phyloP scores from a whole-genome alignment of 1,140 invertebrate species.

The Augochlora pura region DNA sequence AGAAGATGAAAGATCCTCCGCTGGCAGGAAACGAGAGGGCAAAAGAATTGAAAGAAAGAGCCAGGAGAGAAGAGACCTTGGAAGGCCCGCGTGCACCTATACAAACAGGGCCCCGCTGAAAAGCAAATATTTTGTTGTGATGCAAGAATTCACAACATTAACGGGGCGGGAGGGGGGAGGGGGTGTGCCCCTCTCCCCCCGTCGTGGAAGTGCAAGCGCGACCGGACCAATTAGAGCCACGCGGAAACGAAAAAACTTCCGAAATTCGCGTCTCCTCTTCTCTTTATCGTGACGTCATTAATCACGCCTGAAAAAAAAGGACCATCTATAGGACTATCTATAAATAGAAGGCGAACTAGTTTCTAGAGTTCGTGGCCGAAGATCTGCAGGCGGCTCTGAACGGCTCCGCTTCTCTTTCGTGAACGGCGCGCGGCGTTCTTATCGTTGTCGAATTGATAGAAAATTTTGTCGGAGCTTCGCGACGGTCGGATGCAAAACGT shows the following conservation, averaged over 20 bases:
- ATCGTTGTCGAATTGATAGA: no score
- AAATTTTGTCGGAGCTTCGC: no score
- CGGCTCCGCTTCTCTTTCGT: no score
- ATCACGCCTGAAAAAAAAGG: background rate
- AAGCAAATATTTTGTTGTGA: constrained; percentile 78
- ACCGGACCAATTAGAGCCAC: constrained; percentile 15
- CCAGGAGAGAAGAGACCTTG: constrained; percentile 71
- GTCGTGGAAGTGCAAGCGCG: constrained; percentile 3
- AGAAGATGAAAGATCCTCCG: constrained; percentile 68
- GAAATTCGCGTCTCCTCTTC: constrained; percentile 3
- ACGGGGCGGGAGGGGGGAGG: no score
- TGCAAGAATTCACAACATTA: constrained; percentile 74
- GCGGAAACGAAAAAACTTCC: constrained; percentile 5
- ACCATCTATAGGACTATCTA: background rate
- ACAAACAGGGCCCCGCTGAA: constrained; percentile 71
- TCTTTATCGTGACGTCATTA: background rate
- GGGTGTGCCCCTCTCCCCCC: background rate
- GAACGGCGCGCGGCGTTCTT: no score
- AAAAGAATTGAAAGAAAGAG: constrained; percentile 65
- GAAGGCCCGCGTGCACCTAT: constrained; percentile 68
- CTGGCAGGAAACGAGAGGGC: constrained; percentile 64
- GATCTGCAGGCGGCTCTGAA: background rate
- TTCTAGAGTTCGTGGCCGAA: background rate
- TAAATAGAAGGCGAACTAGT: background rate
- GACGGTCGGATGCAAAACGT: no score